Evolutionary conservation across 1,140 invertebrate species (phyloP).

Genomic region (Temnothorax curvispinosus): DNA sequence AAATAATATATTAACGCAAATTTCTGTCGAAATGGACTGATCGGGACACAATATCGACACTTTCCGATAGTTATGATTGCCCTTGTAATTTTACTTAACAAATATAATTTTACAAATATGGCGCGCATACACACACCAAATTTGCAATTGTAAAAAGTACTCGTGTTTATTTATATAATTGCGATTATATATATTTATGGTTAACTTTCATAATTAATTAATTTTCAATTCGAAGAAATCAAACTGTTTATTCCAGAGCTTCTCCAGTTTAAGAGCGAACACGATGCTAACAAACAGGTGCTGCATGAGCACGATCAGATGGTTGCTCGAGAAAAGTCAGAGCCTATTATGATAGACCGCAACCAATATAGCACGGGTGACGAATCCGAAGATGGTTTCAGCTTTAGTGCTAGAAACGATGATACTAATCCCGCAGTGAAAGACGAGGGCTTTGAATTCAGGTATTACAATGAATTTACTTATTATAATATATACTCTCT

Average conservation of each 20-base stretch:
- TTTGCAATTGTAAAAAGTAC: neutral
- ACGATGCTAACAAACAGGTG: slow-evolving; percentile 60
- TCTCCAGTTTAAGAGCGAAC: slow-evolving; percentile 79
- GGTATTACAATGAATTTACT: slow-evolving; percentile 66
- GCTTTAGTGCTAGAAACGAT: slow-evolving; percentile 69
- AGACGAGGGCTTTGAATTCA: slow-evolving; percentile 77
- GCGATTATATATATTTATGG: neutral
- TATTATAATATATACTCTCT: neutral
- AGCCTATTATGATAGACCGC: slow-evolving; percentile 70
- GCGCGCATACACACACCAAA: neutral
- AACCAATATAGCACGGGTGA: slow-evolving; percentile 78
- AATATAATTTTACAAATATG: too few relatives aligned
- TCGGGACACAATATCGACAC: neutral
- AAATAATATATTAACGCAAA: slow-evolving; percentile 17
- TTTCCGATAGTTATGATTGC: neutral
- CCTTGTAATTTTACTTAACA: neutral
- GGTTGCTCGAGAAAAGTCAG: slow-evolving; percentile 66
- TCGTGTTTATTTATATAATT: neutral
- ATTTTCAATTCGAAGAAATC: neutral
- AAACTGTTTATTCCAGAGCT: slow-evolving; percentile 75
- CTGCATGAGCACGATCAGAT: slow-evolving; percentile 64
- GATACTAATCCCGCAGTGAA: slow-evolving; percentile 73
- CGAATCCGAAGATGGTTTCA: slow-evolving; percentile 66
- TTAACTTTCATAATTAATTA: neutral
- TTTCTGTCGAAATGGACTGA: neutral